phyloP scores from a whole-genome alignment of 2,888 invertebrate species.

The Apotomis turbidana region DNA sequence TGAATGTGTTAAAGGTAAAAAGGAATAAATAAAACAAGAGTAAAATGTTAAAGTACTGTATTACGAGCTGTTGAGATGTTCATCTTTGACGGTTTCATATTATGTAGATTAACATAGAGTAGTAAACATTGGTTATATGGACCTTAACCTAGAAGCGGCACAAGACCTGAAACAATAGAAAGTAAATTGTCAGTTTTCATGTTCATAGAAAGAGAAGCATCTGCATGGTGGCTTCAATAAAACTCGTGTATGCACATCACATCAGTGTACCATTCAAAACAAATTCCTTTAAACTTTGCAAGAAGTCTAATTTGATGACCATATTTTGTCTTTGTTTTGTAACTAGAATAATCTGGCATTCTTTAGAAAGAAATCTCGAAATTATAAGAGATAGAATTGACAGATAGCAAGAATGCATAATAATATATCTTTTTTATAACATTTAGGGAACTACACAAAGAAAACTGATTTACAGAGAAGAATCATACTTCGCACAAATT shows the following conservation, averaged over 20 bases:
- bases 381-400: too few relatives aligned
- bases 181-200: background rate
- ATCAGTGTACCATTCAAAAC: too few relatives aligned
- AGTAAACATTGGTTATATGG: constrained; percentile 60
- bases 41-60: constrained; percentile 57
- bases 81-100: constrained; percentile 76
- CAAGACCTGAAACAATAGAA: constrained; percentile 66
- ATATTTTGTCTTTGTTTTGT: too few relatives aligned
- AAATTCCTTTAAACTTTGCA: too few relatives aligned
- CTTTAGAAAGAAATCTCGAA: too few relatives aligned
- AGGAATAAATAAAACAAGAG: constrained; percentile 35
- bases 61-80: constrained; percentile 66
- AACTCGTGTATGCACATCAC: too few relatives aligned
- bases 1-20: background rate
- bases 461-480: background rate
- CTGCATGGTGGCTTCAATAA: too few relatives aligned
- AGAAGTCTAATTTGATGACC: background rate
- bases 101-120: constrained; percentile 56
- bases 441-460: too few relatives aligned
- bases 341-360: too few relatives aligned
- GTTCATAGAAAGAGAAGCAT: background rate
- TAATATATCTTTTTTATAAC: too few relatives aligned
- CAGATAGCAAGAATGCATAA: too few relatives aligned
- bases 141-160: constrained; percentile 68
- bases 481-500: background rate